Percentiles rank a stretch among this genome's conserved stretches.
These are phyloP conservation scores for Stenotaenia linearis DNA, from an alignment of 2,888 invertebrate genomes.

Conservation along the genomic window DNA sequence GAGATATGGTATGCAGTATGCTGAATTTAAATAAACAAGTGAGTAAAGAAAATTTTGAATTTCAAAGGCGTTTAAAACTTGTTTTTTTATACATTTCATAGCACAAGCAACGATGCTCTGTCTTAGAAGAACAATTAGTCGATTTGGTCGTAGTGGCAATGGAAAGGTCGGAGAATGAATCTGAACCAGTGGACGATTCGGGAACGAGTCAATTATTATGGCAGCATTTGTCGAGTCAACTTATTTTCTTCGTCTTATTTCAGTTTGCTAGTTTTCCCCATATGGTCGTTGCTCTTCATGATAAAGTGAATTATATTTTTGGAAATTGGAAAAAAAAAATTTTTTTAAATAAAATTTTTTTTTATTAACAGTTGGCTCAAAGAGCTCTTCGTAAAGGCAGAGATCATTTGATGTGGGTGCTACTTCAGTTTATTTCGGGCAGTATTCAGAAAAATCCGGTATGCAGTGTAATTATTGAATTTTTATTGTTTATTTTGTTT, in stretches of 20 bases:
- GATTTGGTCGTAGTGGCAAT: slow-evolving; percentile 84
- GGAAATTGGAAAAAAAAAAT: too few species aligned
- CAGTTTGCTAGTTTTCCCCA: slow-evolving; percentile 91
- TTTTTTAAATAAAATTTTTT: neutral
- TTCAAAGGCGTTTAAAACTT: neutral
- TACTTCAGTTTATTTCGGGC: slow-evolving; percentile 93
- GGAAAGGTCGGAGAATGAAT: slow-evolving; percentile 72
- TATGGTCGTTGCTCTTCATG: slow-evolving; percentile 81
- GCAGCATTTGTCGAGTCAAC: slow-evolving; percentile 87
- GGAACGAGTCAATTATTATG: slow-evolving; percentile 73
- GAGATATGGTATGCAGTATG: slow-evolving; percentile 95
- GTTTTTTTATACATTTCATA: slow-evolving; percentile 43
- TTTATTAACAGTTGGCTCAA: slow-evolving; percentile 57
- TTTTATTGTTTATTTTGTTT: slow-evolving; percentile 2
- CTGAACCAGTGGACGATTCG: slow-evolving; percentile 57
- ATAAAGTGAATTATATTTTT: slow-evolving; percentile 61
- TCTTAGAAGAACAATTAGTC: slow-evolving; percentile 86
- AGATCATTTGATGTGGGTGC: slow-evolving; percentile 98
- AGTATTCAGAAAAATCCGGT: slow-evolving; percentile 90
- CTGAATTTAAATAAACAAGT: slow-evolving; percentile 87
- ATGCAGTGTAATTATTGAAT: slow-evolving; percentile 42
- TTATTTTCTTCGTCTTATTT: slow-evolving; percentile 90
- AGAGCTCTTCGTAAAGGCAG: slow-evolving; percentile 80
- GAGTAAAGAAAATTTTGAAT: slow-evolving; percentile 10
- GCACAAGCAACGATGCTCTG: slow-evolving; percentile 78